Conservation (phyloP, 37 sponge, comb jelly and placozoan species). For the Spongilla lacustris region DNA sequence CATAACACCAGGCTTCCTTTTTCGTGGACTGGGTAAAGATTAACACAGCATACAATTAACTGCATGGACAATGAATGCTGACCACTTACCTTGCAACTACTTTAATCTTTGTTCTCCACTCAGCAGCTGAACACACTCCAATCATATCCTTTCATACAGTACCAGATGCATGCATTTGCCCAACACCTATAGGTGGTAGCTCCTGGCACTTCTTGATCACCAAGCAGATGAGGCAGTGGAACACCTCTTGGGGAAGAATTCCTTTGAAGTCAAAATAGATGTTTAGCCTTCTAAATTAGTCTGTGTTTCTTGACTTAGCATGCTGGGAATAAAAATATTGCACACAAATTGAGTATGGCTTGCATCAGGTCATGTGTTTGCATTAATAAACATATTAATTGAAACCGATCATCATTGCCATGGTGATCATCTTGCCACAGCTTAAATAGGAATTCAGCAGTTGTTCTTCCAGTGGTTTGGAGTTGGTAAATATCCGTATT, state of each 20-base stretch:
- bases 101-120: not conserved
- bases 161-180: not conserved
- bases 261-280: slow-evolving; percentile 49
- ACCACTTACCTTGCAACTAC: not conserved
- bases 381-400: slow-evolving; percentile 39
- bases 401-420: slow-evolving; percentile 3
- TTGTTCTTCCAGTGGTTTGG: not conserved
- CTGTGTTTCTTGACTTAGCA: not conserved
- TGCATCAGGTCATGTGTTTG: slow-evolving; percentile 53
- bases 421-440: slow-evolving; percentile 23
- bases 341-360: not conserved
- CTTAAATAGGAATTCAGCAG: not conserved
- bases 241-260: slow-evolving; percentile 65
- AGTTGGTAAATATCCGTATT: not conserved
- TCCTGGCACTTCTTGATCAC: not conserved
- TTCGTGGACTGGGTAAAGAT: not conserved
- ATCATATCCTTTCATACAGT: not conserved
- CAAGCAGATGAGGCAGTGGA: slow-evolving; percentile 31
- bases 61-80: not conserved
- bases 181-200: not conserved
- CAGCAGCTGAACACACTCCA: not conserved
- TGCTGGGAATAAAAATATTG: slow-evolving; percentile 35
- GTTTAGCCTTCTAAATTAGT: not conserved
- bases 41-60: not conserved
- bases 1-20: not conserved